Evolutionary conservation across 2,797 vertebrate genomes (phyloP), one percentile per base, ranked within the genome.

Genomic region (Sebastes taczanowskii): DNA sequence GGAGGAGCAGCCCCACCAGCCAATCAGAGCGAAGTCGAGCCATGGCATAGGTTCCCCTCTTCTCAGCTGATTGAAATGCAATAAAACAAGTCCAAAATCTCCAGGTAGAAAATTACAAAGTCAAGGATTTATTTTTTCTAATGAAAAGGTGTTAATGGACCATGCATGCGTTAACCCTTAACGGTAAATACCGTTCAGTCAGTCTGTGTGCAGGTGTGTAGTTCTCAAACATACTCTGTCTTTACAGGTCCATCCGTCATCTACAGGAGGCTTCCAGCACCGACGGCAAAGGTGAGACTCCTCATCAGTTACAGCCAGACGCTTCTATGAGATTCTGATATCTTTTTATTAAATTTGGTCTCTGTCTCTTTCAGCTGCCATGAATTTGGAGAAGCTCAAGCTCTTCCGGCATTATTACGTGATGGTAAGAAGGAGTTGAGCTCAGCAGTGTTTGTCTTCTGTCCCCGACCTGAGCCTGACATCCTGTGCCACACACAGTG

Each of bases 351-450:
- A 25, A 77, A 30, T 53, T 7, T 70, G 34, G 4, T 56, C 11
- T 1, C 0, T 68, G 7, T 89, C 25, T 79, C 27, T 76, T 87
- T 58, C 61, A 97, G 96, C 95, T 84, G 96, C 96, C 22, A 94
- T 97, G 94, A 97, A 96, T 85, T 84, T 97, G 92, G 96, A 96
- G 90, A 97, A 97, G 86, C 94, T 97, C 78, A 97, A 97, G 76
- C 95, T 97, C 58, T 97, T 97, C 85, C 91, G 95, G 20, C 97
- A 97, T 94, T 97, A 97, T 89, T 97, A 97, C 0, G 92, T 97
- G 59, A 97, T 97, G 97, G 97, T 97, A 90, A 81, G 78, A 34
- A 20, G 10, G 9, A 52, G 49, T 14, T 52, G 8, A 23, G 2
- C 22, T 52, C 18, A 23, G 30, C 60, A 1, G 22, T 22, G 42